These are phyloP conservation scores for Spongilla lacustris DNA, from an alignment of 37 sponge, comb jelly and placozoan species.

Conservation along the genomic window DNA sequence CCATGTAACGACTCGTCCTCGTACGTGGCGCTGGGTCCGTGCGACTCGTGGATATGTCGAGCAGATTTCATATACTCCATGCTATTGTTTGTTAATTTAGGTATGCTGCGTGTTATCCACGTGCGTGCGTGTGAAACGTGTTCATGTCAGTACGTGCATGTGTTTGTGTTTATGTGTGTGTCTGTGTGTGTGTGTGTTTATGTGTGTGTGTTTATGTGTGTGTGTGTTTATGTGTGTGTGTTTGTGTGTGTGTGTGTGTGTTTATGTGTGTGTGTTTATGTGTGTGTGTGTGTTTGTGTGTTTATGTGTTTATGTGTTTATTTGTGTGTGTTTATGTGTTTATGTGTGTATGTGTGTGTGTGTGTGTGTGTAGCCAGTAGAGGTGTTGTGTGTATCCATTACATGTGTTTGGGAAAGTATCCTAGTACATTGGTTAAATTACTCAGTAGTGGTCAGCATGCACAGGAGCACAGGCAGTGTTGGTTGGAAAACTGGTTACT, in stretches of 20 bases:
- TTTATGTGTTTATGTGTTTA: background rate
- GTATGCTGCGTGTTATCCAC: background rate
- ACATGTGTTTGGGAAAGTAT: background rate
- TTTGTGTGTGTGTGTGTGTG: too few species aligned
- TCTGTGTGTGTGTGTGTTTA: too few species aligned
- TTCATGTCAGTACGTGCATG: too few species aligned
- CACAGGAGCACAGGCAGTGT: too few species aligned
- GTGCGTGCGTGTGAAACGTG: background rate
- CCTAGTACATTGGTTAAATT: too few species aligned
- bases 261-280: too few species aligned
- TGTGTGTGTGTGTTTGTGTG: background rate
- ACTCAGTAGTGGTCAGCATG: too few species aligned
- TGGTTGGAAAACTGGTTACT: too few species aligned
- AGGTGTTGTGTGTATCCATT: background rate
- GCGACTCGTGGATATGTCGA: conserved; percentile 43
- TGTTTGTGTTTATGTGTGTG: too few species aligned
- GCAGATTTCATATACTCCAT: conserved; percentile 37
- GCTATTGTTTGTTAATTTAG: background rate
- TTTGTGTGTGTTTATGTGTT: conserved; percentile 31
- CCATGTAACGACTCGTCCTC: background rate
- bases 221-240: too few species aligned
- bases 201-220: too few species aligned
- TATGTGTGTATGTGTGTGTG: conserved; percentile 11
- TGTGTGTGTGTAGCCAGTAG: background rate
- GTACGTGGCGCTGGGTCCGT: background rate